phyloP scores from a whole-genome alignment of 2,113 vertebrate genomes.

The Cephalopterus ornatus region DNA sequence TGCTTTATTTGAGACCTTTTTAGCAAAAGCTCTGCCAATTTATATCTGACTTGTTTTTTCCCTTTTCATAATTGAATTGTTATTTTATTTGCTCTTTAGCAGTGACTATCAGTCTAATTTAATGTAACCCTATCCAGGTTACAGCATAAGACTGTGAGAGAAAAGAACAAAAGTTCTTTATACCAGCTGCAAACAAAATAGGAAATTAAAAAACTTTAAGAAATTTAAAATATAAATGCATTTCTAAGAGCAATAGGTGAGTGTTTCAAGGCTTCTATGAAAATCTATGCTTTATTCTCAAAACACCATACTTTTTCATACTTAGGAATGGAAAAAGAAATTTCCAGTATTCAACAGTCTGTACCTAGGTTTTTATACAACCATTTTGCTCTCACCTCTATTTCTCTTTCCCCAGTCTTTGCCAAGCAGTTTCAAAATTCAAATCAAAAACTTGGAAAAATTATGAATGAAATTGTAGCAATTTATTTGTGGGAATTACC shows the following conservation, averaged over 20 bases:
- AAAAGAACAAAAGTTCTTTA: background rate
- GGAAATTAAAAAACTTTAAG: background rate
- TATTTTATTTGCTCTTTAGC: background rate
- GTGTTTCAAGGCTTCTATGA: background rate
- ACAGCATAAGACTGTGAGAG: background rate
- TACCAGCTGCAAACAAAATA: background rate
- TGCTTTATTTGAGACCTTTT: background rate
- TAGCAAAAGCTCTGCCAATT: background rate
- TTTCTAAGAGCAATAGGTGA: background rate
- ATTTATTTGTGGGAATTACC: background rate
- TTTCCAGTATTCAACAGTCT: background rate
- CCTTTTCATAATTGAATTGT: background rate
- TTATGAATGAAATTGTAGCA: background rate
- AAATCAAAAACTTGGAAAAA: background rate
- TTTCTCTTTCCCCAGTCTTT: background rate
- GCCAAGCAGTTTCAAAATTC: background rate
- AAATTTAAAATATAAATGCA: background rate
- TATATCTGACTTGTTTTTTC: background rate
- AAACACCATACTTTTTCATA: background rate
- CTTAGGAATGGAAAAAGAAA: background rate
- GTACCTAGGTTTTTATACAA: background rate
- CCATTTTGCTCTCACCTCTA: background rate
- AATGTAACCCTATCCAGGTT: background rate
- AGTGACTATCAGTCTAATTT: background rate
- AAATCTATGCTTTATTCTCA: background rate